Conservation (phyloP, 2,113 vertebrate genomes). For the Zingel zingel region DNA sequence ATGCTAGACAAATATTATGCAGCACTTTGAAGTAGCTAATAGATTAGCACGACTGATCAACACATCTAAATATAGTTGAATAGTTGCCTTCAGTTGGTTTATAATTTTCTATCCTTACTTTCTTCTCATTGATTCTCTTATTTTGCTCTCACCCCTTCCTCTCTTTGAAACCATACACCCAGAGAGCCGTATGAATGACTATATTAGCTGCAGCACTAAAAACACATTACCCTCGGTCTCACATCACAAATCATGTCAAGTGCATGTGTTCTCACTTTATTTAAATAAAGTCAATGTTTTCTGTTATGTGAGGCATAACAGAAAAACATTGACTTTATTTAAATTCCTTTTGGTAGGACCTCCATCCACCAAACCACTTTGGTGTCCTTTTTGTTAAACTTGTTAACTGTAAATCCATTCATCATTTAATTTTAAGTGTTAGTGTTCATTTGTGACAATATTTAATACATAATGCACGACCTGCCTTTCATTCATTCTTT, state of each 20-base stretch:
- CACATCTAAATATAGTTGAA: too few species aligned
- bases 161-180: conserved; percentile 10
- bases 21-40: neutral
- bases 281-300: too few species aligned
- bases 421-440: neutral
- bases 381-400: neutral
- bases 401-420: neutral
- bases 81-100: too few species aligned
- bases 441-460: neutral
- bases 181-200: conserved; percentile 11
- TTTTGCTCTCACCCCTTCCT: neutral
- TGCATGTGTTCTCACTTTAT: neutral
- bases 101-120: too few species aligned
- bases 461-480: neutral
- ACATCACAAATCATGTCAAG: conserved; percentile 14
- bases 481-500: neutral
- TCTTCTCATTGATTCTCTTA: neutral
- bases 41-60: neutral
- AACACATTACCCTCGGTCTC: conserved; percentile 15
- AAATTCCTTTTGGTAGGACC: neutral
- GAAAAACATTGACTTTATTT: neutral
- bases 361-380: neutral
- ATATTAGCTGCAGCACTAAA: conserved; percentile 16
- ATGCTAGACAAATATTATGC: neutral
- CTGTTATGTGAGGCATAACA: too few species aligned